phyloP scores from a whole-genome alignment of 2,888 invertebrate species.

The Dioctria rufipes region DNA sequence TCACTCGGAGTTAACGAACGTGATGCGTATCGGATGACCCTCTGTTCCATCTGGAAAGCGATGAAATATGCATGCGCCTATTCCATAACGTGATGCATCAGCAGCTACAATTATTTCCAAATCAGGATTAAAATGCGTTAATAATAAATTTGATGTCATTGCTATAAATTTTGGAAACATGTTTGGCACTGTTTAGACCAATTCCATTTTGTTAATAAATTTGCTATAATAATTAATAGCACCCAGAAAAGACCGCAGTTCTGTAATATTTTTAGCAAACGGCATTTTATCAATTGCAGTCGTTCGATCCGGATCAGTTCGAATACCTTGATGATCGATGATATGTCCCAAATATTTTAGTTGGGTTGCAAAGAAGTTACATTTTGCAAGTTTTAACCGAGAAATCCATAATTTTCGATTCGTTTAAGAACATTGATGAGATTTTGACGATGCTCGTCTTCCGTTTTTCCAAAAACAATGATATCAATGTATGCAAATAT shows the following conservation, averaged over 20 bases:
- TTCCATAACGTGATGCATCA: no score
- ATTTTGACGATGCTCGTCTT: no score
- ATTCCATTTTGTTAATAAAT: slow-evolving; percentile 26
- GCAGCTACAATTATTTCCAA: no score
- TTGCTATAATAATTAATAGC: slow-evolving; percentile 51
- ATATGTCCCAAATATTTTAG: slow-evolving; percentile 1
- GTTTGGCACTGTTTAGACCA: neutral
- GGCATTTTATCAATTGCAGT: slow-evolving; percentile 36
- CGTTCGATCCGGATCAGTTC: slow-evolving; percentile 29
- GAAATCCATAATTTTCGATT: no score
- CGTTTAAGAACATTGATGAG: no score
- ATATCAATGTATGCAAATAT: no score
- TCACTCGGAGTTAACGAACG: no score
- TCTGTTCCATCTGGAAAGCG: no score
- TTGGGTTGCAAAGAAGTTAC: neutral
- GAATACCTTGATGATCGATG: neutral
- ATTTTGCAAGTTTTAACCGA: no score
- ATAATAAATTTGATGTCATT: neutral
- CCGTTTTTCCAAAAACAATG: no score
- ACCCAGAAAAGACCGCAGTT: slow-evolving; percentile 49
- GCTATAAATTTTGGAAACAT: neutral
- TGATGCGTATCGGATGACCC: no score
- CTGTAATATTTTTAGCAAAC: neutral
- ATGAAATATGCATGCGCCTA: no score
- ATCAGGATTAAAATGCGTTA: neutral